Percentiles rank a stretch among this genome's conserved stretches.
These are phyloP conservation scores for Melanotaenia nigrans DNA, from an alignment of 2,797 vertebrate species.

Conservation along the genomic window DNA sequence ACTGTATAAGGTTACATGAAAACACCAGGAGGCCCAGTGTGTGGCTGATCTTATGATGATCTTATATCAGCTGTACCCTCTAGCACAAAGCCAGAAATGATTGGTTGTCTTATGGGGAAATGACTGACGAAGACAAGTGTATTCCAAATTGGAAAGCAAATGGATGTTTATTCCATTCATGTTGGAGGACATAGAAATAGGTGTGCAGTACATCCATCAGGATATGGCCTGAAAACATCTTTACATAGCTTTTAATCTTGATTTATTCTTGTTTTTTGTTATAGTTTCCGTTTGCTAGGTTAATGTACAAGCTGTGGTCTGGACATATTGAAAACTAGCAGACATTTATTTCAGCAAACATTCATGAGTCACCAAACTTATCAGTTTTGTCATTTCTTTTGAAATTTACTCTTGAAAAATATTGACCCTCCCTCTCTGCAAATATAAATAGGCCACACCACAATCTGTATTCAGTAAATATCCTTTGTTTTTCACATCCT, in stretches of 20 bases:
- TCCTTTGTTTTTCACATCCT: conserved; percentile 15
- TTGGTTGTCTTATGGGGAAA: conserved; percentile 18
- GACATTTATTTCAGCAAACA: conserved; percentile 8
- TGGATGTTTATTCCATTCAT: conserved; percentile 37
- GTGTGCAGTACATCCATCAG: conserved; percentile 1
- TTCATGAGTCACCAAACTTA: neutral
- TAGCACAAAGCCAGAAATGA: conserved; percentile 26
- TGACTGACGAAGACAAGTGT: conserved; percentile 34
- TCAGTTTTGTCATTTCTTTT: conserved; percentile 1
- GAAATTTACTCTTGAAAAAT: neutral
- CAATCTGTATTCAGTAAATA: conserved; percentile 28
- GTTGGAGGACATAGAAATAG: conserved; percentile 25
- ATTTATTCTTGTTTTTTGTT: neutral
- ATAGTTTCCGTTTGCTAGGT: neutral
- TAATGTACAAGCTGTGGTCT: neutral
- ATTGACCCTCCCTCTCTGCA: neutral
- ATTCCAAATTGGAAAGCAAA: conserved; percentile 34
- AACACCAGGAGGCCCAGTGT: conserved; percentile 29
- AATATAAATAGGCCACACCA: neutral
- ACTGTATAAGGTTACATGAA: conserved; percentile 9
- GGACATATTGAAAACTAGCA: neutral
- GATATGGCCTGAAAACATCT: neutral
- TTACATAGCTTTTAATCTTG: conserved; percentile 5
- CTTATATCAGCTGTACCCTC: conserved; percentile 33
- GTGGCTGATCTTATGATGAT: conserved; percentile 30